A percentile compares a stretch with the other conserved stretches of the same genome.
phyloP scores from a whole-genome alignment of 2,888 invertebrate species.

The Cryptocheilus praepositus region DNA sequence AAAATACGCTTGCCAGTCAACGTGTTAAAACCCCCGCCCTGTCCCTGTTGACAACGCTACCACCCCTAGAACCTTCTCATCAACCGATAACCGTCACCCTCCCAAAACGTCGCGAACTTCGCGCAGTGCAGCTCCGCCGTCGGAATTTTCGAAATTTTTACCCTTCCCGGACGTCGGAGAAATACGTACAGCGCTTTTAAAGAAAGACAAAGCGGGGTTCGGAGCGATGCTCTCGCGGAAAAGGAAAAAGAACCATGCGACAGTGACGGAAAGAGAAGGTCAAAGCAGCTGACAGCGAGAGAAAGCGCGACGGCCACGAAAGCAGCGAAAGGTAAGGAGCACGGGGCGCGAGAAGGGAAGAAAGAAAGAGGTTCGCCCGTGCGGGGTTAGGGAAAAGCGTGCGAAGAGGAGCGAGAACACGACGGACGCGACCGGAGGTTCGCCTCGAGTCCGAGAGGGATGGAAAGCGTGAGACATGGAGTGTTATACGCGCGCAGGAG shows the following conservation, averaged over 20 bases:
- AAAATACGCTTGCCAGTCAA: no score
- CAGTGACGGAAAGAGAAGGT: slow-evolving; percentile 5
- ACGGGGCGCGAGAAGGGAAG: background rate
- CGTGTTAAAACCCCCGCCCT: no score
- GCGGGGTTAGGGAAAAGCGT: background rate
- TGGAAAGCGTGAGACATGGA: no score
- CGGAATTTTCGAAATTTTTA: no score
- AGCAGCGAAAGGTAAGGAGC: background rate
- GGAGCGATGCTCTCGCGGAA: background rate
- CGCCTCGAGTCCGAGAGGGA: slow-evolving; percentile 1
- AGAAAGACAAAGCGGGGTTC: background rate
- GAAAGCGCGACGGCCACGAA: background rate
- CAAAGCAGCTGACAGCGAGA: background rate
- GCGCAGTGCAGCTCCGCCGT: no score
- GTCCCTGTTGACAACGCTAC: no score
- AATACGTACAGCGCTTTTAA: no score
- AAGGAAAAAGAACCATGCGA: background rate
- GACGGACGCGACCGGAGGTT: slow-evolving; percentile 15
- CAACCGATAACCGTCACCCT: no score
- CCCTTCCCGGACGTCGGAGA: no score
- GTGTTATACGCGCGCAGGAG: slow-evolving; percentile 63
- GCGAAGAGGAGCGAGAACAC: slow-evolving; percentile 20
- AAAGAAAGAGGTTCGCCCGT: background rate
- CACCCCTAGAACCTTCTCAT: no score
- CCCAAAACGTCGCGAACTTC: no score